phyloP scores from a whole-genome alignment of 2,113 vertebrate genomes.

The Andinoacara biseriatus region DNA sequence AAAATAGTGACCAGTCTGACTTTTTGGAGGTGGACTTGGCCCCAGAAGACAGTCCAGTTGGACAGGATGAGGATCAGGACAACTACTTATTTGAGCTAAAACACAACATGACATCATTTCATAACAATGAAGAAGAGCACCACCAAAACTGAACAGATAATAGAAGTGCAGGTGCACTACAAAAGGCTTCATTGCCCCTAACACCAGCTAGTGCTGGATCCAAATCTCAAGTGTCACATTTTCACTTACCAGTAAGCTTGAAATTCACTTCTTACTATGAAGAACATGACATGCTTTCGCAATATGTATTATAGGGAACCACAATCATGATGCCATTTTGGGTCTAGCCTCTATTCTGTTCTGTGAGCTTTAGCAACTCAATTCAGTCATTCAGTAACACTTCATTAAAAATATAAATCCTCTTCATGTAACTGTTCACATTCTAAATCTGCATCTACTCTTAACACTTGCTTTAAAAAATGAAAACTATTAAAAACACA shows the following conservation, averaged over 20 bases:
- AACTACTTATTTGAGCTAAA: not conserved
- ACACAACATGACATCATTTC: not conserved
- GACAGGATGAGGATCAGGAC: not conserved
- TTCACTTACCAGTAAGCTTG: constrained; percentile 24
- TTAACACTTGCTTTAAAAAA: too few relatives aligned
- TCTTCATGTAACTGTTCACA: not conserved
- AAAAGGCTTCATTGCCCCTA: not conserved
- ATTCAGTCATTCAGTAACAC: not conserved
- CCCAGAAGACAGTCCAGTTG: constrained; percentile 57
- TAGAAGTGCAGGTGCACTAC: not conserved
- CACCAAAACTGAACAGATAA: not conserved
- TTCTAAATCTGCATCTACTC: not conserved
- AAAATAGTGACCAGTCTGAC: constrained; percentile 80
- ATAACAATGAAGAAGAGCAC: not conserved
- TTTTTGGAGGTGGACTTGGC: constrained; percentile 90
- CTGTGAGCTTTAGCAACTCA: not conserved
- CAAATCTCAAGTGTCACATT: constrained; percentile 46
- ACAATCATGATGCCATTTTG: not conserved
- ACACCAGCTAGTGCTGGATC: not conserved
- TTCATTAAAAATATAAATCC: not conserved
- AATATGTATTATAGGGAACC: not conserved
- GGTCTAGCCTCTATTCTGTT: not conserved
- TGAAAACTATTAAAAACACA: not conserved
- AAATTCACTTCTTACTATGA: not conserved
- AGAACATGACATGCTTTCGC: constrained; percentile 6